Evolutionary conservation across 1,140 invertebrate genomes (phyloP), one percentile per base, ranked within the genome.

Genomic region (Papilio helenus): DNA sequence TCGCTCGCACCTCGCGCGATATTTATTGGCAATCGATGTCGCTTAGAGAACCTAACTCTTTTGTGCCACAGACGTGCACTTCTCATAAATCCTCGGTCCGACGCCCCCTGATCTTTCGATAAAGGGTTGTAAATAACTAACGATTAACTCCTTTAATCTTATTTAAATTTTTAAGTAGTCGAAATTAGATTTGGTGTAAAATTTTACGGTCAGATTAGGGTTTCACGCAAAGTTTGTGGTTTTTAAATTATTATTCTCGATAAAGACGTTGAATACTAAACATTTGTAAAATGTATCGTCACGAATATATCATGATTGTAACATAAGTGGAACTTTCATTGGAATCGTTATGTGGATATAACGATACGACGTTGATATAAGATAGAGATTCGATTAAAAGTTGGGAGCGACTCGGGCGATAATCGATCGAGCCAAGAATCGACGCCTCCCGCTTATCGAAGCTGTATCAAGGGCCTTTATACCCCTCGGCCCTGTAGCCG

Each of bases 11-110:
- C 88, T 90, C 82, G 76, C 61, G 49, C 82, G 83, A 87, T 90
- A 92, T 92, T 94, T 94, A 94, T 94, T 90, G 87, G 86, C 89
- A 93, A 82, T 94, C 83, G 88, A 92, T 92, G 91, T 93, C 93
- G 88, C 91, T 93, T 92, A 93, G 87, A 87, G 84, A 82, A 80
- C 87, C 83, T 88, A 90, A 89, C 88, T 88, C 92, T 89, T 92
- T 93, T 94, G 90, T 92, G 84, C 71, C 79, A 74, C 81, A 85
- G 82, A 87, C 81, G 80, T 82, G 82, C 78, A 46, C 74, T 65
- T 84, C 61, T 88, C 91, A 88, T 94, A 92, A 94, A 93, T 91
- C 90, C 85, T 82, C 83, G 82, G 55, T 80, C 84, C 79, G 85
- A 90, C 90, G 90, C 91, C 90, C 84, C 85, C 81, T 82, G 61